Conservation (phyloP, 35 echinoderm and acorn worm species). For the Heliocidaris tuberculata region DNA sequence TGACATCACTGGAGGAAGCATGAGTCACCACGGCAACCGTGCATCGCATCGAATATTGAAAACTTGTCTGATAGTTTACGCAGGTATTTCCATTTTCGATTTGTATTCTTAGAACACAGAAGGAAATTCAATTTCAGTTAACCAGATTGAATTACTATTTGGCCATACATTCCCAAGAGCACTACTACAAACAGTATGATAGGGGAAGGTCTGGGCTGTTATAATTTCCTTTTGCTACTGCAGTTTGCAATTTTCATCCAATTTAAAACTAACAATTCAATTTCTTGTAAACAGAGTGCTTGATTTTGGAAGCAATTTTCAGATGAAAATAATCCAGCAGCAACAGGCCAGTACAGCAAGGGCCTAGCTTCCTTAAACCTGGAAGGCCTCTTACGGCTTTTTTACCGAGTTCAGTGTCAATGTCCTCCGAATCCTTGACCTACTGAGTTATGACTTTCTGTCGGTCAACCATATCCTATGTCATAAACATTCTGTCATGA, state of each 20-base stretch:
- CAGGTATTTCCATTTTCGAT: neutral
- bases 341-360: neutral
- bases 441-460: neutral
- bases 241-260: neutral
- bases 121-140: constrained; percentile 1
- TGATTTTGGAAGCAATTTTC: neutral
- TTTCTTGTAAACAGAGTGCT: neutral
- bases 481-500: neutral
- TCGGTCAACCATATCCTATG: neutral
- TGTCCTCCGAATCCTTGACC: neutral
- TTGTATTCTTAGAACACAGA: neutral
- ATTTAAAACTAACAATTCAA: constrained; percentile 10
- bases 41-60: neutral
- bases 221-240: neutral
- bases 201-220: neutral
- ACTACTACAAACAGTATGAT: neutral
- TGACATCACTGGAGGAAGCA: neutral
- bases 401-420: neutral
- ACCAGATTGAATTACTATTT: neutral
- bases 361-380: neutral
- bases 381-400: neutral
- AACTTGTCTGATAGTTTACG: neutral
- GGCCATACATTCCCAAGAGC: neutral
- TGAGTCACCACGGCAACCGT: neutral
- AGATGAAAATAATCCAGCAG: neutral